phyloP scores from a whole-genome alignment of 37 sponge, comb jelly and placozoan species.

The Aplysina aerophoba region DNA sequence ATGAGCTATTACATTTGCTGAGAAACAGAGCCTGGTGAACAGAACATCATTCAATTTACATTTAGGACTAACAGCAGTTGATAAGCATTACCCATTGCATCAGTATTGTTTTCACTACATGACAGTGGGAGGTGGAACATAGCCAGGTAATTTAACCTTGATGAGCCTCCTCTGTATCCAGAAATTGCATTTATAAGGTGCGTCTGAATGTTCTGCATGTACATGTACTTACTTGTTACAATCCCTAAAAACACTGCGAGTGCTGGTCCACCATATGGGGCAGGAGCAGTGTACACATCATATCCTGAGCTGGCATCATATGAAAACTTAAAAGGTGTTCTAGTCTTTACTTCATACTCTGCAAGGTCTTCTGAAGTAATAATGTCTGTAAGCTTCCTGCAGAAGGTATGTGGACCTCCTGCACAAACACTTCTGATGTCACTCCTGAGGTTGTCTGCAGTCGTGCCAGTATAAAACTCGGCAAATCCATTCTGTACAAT shows the following conservation, averaged over 20 bases:
- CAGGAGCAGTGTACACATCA: constrained; percentile 7
- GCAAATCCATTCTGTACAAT: neutral
- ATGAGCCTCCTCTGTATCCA: no score
- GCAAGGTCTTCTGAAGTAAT: neutral
- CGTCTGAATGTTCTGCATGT: no score
- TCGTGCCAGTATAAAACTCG: constrained; percentile 2
- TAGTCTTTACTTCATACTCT: neutral
- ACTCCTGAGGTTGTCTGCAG: neutral
- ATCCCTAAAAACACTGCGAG: neutral
- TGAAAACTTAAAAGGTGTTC: neutral
- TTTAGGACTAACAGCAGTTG: no score
- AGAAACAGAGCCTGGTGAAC: no score
- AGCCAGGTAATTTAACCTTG: no score
- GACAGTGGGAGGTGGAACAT: no score
- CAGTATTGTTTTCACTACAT: no score
- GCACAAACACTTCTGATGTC: constrained; percentile 4
- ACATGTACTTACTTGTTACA: neutral
- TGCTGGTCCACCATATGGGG: neutral
- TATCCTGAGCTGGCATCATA: neutral
- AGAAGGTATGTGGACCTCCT: neutral
- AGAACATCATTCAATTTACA: no score
- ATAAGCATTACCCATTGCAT: no score
- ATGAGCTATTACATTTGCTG: no score
- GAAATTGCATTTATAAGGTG: no score
- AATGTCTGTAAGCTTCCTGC: neutral